Evolutionary conservation across 1,140 invertebrate genomes (phyloP).

Genomic region (Drosophila malerkotliana): DNA sequence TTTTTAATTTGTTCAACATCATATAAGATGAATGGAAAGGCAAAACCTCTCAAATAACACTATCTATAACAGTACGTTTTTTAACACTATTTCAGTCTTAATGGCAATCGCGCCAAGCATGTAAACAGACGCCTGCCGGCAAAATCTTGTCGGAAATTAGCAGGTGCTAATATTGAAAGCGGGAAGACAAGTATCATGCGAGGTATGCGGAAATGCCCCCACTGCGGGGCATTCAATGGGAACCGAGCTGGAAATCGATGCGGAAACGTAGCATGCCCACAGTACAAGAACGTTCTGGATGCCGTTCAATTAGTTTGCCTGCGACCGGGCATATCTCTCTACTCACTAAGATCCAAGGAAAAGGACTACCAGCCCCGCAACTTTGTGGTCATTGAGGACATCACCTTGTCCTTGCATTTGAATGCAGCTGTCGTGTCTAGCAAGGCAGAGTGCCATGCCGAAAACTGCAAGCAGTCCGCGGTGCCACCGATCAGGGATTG

Average conservation of each 20-base stretch:
- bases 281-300: constrained; percentile 63
- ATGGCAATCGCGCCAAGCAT: neutral
- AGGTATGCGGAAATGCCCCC: constrained; percentile 64
- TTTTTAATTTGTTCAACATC: no score
- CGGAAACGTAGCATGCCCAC: constrained; percentile 60
- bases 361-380: constrained; percentile 62
- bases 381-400: constrained; percentile 69
- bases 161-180: no score
- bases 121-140: constrained; percentile 1
- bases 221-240: constrained; percentile 71
- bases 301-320: constrained; percentile 57
- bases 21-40: no score
- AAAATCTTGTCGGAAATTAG: neutral
- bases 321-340: constrained; percentile 46
- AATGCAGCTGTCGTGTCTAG: constrained; percentile 69
- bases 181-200: constrained; percentile 26
- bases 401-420: constrained; percentile 53
- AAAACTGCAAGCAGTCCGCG: constrained; percentile 50
- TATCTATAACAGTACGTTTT: neutral
- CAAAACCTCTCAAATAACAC: no score
- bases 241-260: constrained; percentile 61
- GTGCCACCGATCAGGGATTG: constrained; percentile 35
- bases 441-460: constrained; percentile 71
- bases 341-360: constrained; percentile 65
- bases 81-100: neutral